phyloP scores from a whole-genome alignment of 2,888 invertebrate genomes.

The Catotricha subobsoleta region DNA sequence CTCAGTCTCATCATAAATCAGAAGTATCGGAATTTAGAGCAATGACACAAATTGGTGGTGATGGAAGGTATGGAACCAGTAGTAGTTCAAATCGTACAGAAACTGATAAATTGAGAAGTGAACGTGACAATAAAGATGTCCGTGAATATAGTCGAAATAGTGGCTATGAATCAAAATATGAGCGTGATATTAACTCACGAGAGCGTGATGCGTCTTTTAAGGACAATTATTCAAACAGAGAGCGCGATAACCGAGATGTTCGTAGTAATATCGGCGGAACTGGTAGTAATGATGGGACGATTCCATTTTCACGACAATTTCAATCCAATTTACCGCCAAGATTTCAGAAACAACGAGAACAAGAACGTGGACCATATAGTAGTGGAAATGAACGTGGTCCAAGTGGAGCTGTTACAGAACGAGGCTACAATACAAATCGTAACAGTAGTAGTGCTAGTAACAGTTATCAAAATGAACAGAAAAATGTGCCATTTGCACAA shows the following conservation, averaged over 20 bases:
- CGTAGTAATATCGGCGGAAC: conserved; percentile 15
- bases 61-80: background rate
- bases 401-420: background rate
- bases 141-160: conserved; percentile 7
- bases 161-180: conserved; percentile 4
- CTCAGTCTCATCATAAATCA: conserved; percentile 13
- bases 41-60: conserved; percentile 11
- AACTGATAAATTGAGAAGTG: conserved; percentile 10
- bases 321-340: conserved; percentile 73
- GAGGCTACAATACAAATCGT: conserved; percentile 7
- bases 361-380: conserved; percentile 22
- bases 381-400: conserved; percentile 6
- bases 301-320: conserved; percentile 49
- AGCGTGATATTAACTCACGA: conserved; percentile 12
- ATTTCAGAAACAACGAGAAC: conserved; percentile 54
- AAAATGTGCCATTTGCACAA: conserved; percentile 16
- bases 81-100: background rate
- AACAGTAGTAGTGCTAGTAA: conserved; percentile 10
- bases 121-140: conserved; percentile 8
- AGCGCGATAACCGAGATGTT: conserved; percentile 17
- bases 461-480: conserved; percentile 10
- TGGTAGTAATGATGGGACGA: conserved; percentile 18
- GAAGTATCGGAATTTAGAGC: conserved; percentile 18
- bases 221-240: conserved; percentile 18
- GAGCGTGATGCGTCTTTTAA: conserved; percentile 13